Evolutionary conservation across 2,113 vertebrate species (phyloP).

Genomic region (Pyxicephalus adspersus): DNA sequence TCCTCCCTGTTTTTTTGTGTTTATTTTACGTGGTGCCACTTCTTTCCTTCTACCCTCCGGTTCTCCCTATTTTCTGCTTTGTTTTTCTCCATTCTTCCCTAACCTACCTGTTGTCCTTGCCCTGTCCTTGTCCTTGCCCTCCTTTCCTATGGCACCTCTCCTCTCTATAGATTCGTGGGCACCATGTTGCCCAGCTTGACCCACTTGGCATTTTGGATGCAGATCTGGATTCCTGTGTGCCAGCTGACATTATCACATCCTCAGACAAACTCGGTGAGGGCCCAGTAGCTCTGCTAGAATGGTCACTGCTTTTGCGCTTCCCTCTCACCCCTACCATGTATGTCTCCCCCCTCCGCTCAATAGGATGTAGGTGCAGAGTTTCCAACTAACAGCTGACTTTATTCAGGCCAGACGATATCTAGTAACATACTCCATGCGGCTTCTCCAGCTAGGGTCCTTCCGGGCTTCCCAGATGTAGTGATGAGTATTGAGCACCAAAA

Average conservation of each 20-base stretch:
- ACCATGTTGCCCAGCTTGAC: slow-evolving; percentile 99
- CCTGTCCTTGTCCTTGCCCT: slow-evolving; percentile 53
- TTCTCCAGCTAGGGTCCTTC: too few relatives aligned
- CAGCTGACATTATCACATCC: slow-evolving; percentile 97
- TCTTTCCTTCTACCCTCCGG: not conserved
- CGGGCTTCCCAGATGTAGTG: too few relatives aligned
- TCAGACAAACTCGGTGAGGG: slow-evolving; percentile 99
- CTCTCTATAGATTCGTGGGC: slow-evolving; percentile 95
- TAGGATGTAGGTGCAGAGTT: slow-evolving; percentile 13
- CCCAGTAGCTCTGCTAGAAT: slow-evolving; percentile 68
- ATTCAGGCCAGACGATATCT: not conserved
- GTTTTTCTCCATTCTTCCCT: slow-evolving; percentile 16
- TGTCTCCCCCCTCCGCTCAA: slow-evolving; percentile 30
- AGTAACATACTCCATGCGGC: too few relatives aligned
- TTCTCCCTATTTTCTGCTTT: slow-evolving; percentile 59
- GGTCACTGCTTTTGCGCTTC: slow-evolving; percentile 74
- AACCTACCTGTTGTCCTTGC: slow-evolving; percentile 40
- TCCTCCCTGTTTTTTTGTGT: slow-evolving; percentile 30
- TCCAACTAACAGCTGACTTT: slow-evolving; percentile 45
- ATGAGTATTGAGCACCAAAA: too few relatives aligned
- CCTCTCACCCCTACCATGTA: slow-evolving; percentile 51
- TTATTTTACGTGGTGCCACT: slow-evolving; percentile 53
- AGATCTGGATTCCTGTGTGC: slow-evolving; percentile 97
- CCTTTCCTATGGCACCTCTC: slow-evolving; percentile 47
- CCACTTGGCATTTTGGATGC: slow-evolving; percentile 99